Conservation (phyloP, 2,113 vertebrate species). For the Gobius niger region DNA sequence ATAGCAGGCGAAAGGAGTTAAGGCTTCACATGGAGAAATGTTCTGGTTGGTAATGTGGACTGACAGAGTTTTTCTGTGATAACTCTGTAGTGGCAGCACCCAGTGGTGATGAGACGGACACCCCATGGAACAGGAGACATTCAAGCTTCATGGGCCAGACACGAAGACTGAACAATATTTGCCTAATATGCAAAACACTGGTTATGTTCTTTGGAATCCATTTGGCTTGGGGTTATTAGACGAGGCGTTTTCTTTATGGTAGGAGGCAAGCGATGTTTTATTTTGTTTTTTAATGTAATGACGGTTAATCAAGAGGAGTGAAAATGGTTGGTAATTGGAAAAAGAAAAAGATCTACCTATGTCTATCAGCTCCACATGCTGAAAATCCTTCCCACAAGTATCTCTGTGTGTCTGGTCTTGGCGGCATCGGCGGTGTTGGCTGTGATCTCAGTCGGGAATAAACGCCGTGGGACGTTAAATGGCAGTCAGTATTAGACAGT, state of each 20-base stretch:
- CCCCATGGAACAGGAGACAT: slow-evolving; percentile 25
- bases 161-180: slow-evolving; percentile 1
- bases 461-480: slow-evolving; percentile 10
- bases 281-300: too few species aligned
- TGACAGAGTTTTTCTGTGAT: slow-evolving; percentile 40
- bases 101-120: slow-evolving; percentile 25
- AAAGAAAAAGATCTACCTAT: too few species aligned
- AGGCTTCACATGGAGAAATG: slow-evolving; percentile 35
- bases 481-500: slow-evolving; percentile 13
- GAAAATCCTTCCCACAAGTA: too few species aligned
- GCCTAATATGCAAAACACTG: background rate
- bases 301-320: too few species aligned
- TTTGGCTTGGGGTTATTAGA: background rate
- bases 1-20: background rate
- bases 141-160: slow-evolving; percentile 14
- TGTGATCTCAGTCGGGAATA: slow-evolving; percentile 23
- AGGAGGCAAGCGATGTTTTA: too few species aligned
- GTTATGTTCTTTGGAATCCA: background rate
- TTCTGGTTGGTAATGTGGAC: slow-evolving; percentile 41
- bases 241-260: too few species aligned
- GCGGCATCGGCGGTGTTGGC: slow-evolving; percentile 8
- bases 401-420: slow-evolving; percentile 6
- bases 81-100: slow-evolving; percentile 23
- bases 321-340: too few species aligned
- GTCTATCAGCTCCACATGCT: too few species aligned